Conservation (phyloP, 2,888 invertebrate species). For the Spisula subtruncata region DNA sequence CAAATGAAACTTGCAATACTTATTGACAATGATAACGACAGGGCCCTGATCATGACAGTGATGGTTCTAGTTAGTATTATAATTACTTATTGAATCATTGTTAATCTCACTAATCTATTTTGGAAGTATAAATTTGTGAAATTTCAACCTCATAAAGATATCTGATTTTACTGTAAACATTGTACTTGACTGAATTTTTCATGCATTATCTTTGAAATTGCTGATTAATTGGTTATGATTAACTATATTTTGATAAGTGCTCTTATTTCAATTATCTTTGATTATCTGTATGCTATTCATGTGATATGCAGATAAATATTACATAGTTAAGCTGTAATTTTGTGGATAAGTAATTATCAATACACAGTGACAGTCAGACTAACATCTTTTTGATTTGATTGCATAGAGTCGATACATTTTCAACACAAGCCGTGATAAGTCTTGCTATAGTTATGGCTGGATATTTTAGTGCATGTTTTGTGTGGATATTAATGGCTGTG, state of each 20-base stretch:
- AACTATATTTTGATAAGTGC: background rate
- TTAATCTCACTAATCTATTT: background rate
- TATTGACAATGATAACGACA: too few species aligned
- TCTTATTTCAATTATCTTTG: background rate
- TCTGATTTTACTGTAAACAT: background rate
- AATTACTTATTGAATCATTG: background rate
- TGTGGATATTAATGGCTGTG: background rate
- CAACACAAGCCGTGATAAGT: background rate
- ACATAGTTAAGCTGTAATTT: too few species aligned
- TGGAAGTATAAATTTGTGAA: background rate
- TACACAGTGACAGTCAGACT: too few species aligned
- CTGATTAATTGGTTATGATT: background rate
- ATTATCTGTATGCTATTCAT: background rate
- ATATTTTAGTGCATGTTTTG: background rate
- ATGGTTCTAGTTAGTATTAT: too few species aligned
- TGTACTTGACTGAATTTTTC: background rate
- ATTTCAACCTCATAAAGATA: background rate
- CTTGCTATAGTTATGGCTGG: background rate
- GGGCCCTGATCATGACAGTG: too few species aligned
- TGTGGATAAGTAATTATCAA: too few species aligned
- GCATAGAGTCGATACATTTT: background rate
- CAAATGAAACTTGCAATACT: too few species aligned
- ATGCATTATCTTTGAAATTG: background rate
- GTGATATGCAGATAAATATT: background rate
- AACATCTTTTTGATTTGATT: background rate